Evolutionary conservation across 2,797 vertebrate species (phyloP), one percentile per base, ranked within the genome.

Genomic region (Melanogrammus aeglefinus): DNA sequence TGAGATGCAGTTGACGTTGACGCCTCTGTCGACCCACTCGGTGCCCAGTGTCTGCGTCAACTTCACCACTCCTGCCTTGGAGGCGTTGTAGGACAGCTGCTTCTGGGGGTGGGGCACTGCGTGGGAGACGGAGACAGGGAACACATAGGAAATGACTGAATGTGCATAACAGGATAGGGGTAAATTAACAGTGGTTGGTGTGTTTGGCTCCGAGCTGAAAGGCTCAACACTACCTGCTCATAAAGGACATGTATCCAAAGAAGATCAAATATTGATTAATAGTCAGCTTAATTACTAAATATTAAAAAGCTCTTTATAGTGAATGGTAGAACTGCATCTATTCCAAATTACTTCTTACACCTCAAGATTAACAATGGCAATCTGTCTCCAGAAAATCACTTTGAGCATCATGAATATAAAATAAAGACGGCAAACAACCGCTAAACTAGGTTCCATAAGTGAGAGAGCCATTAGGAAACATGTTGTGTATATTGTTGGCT

Each of bases 11-110:
- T 95, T 93, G 88, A 94, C 93, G 51, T 82, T 84, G 80, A 96
- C 94, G 82, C 94, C 94, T 93, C 95, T 92, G 90, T 94, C 93
- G 76, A 95, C 90, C 94, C 94, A 95, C 88, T 95, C 94, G 0
- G 93, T 90, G 88, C 91, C 93, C 81, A 95, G 88, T 0, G 94
- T 96, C 93, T 96, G 94, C 16, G 95, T 95, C 85, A 94, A 90
- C 91, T 95, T 96, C 85, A 95, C 94, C 81, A 95, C 94, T 74
- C 94, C 94, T 0, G 95, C 94, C 90, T 95, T 95, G 3, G 93
- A 95, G 35, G 91, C 74, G 33, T 94, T 95, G 87, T 93, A 95
- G 0, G 94, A 94, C 83, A 95, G 89, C 93, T 96, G 95, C 90
- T 96, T 95, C 91, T 95, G 94, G 0, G 94, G 93, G 81, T 95